Evolutionary conservation across 2,888 invertebrate genomes (phyloP), one percentile per base, ranked within the genome.

Genomic region (Cantharis rustica): DNA sequence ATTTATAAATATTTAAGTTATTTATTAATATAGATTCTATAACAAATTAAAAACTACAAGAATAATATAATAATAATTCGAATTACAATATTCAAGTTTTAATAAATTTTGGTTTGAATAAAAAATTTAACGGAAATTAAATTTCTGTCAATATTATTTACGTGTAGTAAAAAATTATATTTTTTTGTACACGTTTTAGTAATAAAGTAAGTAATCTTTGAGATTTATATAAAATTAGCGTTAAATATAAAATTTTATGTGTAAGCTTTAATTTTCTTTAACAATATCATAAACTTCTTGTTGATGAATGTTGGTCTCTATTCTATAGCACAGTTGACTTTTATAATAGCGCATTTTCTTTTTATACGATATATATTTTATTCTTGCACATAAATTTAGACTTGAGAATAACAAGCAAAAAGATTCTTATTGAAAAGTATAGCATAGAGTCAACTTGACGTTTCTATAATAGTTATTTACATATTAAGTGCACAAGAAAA

Each of bases 221-320:
- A 20, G 64, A 66, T 66, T 66, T 66, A 66, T 66, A 13, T 17
- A 47, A 66, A 20, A 20, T 66, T 20, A 23, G 64, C n/a, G 64
- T 23, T 66, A 23, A 66, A 23, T 66, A 66, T 66, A 66, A 23
- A 66, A 66, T 66, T 66, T 66, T 20, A 66, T 66, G n/a, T 66
- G 16, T 66, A 66, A 66, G 64, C 64, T 66, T 66, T 66, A 23
- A 66, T 66, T 66, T 66, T 23, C 64, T 66, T 66, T 23, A 20
- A 66, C 16, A 66, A 61, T 64, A 70, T 74, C 69, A 70, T 74
- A 74, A 74, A 74, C 63, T 69, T 70, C 31, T 69, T 10, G 13
- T 47, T 74, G 74, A 74, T 69, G 69, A 47, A 74, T 69, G 74
- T 17, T 66, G 63, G 61, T 69, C 74, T 63, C 23, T 69, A 69